Evolutionary conservation across 2,888 invertebrate genomes (phyloP).

Genomic region (Ryuthela nishihirai): DNA sequence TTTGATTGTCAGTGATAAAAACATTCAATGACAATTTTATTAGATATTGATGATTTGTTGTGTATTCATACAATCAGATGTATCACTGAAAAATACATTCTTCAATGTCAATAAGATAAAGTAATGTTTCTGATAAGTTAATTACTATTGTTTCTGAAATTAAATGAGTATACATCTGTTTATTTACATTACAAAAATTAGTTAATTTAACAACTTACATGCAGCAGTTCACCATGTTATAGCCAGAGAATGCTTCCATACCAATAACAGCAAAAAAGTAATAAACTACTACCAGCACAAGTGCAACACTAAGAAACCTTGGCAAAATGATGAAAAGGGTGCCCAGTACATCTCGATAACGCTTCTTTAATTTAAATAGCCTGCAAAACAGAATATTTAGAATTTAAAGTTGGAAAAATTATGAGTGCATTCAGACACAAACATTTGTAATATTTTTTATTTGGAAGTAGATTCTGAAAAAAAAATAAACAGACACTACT

Average conservation of each 20-base stretch:
- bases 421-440: neutral
- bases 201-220: conserved; percentile 68
- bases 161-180: no score
- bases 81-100: no score
- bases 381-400: conserved; percentile 7
- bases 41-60: no score
- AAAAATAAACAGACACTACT: neutral
- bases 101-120: no score
- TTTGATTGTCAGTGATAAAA: no score
- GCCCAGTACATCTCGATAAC: conserved; percentile 77
- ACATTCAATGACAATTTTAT: no score
- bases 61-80: no score
- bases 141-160: no score
- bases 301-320: conserved; percentile 76
- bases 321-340: conserved; percentile 74
- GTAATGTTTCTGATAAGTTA: no score
- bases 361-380: conserved; percentile 49
- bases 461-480: neutral
- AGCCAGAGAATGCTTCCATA: conserved; percentile 77
- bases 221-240: conserved; percentile 75
- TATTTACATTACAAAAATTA: no score
- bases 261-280: conserved; percentile 87
- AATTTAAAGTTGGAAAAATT: neutral
- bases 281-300: conserved; percentile 70
- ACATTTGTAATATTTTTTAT: no score